A percentile compares a stretch with the other conserved stretches of the same genome.
Evolutionary conservation across 2,113 vertebrate species (phyloP).

Genomic region (Sylvia atricapilla): DNA sequence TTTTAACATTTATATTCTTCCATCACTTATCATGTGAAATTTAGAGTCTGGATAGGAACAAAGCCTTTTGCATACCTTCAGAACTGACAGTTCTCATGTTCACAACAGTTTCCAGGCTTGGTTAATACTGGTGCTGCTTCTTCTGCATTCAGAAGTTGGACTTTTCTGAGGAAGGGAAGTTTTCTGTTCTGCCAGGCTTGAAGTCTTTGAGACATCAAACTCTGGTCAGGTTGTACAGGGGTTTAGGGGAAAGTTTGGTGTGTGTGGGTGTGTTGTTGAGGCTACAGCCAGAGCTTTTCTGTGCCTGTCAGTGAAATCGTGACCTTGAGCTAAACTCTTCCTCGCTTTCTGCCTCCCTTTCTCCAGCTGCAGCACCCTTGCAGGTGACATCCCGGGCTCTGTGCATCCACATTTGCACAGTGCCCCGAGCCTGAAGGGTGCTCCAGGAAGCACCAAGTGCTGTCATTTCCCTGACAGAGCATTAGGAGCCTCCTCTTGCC

Average conservation of each 20-base stretch:
- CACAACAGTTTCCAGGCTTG: not conserved
- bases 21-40: not conserved
- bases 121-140: not conserved
- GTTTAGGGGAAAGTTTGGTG: not conserved
- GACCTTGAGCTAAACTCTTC: conserved; percentile 36
- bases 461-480: conserved; percentile 26
- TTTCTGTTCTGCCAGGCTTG: rapidly evolving
- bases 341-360: not conserved
- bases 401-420: not conserved
- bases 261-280: not conserved
- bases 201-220: not conserved
- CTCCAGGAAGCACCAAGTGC: conserved; percentile 20
- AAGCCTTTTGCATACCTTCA: not conserved
- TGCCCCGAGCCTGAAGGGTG: conserved; percentile 5
- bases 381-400: conserved; percentile 4
- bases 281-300: not conserved
- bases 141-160: not conserved
- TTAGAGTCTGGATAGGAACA: not conserved
- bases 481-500: conserved; percentile 5
- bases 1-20: not conserved
- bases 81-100: not conserved
- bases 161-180: not conserved
- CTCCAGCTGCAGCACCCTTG: conserved; percentile 45
- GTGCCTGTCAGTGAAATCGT: not conserved
- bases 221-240: not conserved